Evolutionary conservation across 2,113 vertebrate species (phyloP).

Genomic region (Triplophysa dalaica): DNA sequence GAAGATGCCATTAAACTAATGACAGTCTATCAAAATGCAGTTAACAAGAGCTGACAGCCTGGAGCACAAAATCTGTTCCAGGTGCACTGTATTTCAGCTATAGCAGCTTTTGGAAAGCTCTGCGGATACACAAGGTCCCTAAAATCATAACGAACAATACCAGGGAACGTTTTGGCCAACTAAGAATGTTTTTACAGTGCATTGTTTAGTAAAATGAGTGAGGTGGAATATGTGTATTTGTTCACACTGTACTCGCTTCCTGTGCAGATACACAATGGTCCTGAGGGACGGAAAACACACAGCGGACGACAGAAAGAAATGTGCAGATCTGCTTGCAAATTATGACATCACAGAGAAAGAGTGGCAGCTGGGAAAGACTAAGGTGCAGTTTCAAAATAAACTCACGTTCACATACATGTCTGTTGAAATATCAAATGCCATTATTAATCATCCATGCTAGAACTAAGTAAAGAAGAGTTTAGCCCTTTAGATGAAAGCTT

Average conservation of each 20-base stretch:
- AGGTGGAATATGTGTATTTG: slow-evolving; percentile 38
- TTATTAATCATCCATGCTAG: neutral
- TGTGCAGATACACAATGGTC: slow-evolving; percentile 83
- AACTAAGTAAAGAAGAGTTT: neutral
- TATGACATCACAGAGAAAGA: slow-evolving; percentile 75
- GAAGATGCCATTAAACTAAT: neutral
- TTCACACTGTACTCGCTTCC: slow-evolving; percentile 27
- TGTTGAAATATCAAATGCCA: neutral
- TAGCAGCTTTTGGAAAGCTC: neutral
- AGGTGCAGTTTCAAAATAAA: slow-evolving; percentile 70
- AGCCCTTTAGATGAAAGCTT: neutral
- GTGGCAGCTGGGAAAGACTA: slow-evolving; percentile 89
- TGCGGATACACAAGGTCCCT: neutral
- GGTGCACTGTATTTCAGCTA: neutral
- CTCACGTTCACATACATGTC: slow-evolving; percentile 14
- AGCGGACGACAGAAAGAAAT: slow-evolving; percentile 70
- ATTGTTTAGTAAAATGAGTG: neutral
- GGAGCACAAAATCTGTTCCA: slow-evolving; percentile 14
- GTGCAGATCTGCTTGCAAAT: slow-evolving; percentile 75
- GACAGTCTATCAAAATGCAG: slow-evolving; percentile 29
- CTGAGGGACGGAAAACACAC: slow-evolving; percentile 64
- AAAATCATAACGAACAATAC: slow-evolving; percentile 1
- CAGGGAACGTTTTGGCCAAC: neutral
- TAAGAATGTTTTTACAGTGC: neutral
- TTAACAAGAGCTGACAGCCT: neutral